A percentile compares a stretch with the other conserved stretches of the same genome.
Conservation (phyloP, 2,888 invertebrate species). For the Drosophila neonasuta region DNA sequence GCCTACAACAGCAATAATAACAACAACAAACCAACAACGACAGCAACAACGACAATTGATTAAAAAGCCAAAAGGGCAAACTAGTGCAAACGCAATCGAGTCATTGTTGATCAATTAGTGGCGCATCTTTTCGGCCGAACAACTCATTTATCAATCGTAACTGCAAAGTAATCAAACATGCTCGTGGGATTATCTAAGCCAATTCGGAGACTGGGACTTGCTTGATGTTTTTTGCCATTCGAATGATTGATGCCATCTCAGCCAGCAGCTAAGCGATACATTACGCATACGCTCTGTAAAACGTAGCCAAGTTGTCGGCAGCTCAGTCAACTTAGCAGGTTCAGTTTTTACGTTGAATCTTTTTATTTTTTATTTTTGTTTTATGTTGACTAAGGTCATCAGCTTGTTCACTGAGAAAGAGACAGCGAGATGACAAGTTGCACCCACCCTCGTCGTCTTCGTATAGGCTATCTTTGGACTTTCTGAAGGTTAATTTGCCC, state of each 20-base stretch:
- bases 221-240: conserved; percentile 10
- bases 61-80: conserved; percentile 43
- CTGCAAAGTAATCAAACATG: conserved; percentile 50
- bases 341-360: conserved; percentile 3
- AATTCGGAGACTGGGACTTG: conserved; percentile 5
- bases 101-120: conserved; percentile 49
- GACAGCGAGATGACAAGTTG: conserved; percentile 32
- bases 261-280: conserved; percentile 12
- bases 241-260: conserved; percentile 12
- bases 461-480: conserved; percentile 19
- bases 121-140: conserved; percentile 37
- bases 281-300: conserved; percentile 28
- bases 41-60: conserved; percentile 1
- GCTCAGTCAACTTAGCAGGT: conserved; percentile 12
- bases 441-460: conserved; percentile 20
- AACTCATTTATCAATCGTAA: conserved; percentile 63
- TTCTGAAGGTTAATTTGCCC: conserved; percentile 71
- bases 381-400: conserved; percentile 76
- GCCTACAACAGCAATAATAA: background rate
- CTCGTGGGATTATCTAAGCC: conserved; percentile 19
- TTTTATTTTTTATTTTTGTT: conserved; percentile 42
- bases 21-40: background rate
- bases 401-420: conserved; percentile 29
- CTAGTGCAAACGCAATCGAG: conserved; percentile 34
- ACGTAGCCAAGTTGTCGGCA: conserved; percentile 19